phyloP scores from a whole-genome alignment of 2,113 vertebrate species.

The Thinocorus orbignyianus region DNA sequence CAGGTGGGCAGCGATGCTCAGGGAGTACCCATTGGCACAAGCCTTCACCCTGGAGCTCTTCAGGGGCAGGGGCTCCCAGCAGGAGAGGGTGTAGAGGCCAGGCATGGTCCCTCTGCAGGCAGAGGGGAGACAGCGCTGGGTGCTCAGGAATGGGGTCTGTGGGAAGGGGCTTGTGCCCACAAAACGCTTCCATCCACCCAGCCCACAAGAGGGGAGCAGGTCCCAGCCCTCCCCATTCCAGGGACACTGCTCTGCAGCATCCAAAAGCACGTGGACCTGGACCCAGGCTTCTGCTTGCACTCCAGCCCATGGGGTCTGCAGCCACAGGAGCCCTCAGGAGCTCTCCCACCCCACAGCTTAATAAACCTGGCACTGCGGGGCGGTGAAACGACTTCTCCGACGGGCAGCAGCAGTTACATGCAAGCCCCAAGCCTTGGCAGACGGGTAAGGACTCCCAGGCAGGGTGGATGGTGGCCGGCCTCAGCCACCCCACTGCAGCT shows the following conservation, averaged over 20 bases:
- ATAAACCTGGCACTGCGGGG: neutral
- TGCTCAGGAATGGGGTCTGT: rapidly evolving
- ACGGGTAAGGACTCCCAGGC: neutral
- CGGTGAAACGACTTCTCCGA: rapidly evolving
- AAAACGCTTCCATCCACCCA: neutral
- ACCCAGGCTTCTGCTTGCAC: neutral
- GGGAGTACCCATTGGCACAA: constrained; percentile 88
- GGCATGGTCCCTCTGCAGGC: constrained; percentile 80
- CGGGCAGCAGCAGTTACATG: neutral
- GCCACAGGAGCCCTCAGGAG: neutral
- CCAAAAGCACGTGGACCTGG: neutral
- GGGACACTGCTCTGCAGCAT: neutral
- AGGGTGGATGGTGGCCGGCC: neutral
- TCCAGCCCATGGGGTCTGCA: neutral
- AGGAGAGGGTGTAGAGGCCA: constrained; percentile 86
- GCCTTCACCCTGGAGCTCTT: constrained; percentile 91
- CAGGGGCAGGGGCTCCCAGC: constrained; percentile 89
- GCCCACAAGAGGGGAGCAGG: neutral
- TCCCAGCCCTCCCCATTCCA: neutral
- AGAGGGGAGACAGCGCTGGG: neutral
- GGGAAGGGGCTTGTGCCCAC: neutral
- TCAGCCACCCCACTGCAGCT: no score
- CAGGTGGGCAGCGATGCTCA: constrained; percentile 87
- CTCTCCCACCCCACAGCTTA: neutral
- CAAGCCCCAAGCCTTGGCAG: neutral